These are phyloP conservation scores for Artemia franciscana DNA, from an alignment of 1,140 invertebrate species.

Conservation along the genomic window DNA sequence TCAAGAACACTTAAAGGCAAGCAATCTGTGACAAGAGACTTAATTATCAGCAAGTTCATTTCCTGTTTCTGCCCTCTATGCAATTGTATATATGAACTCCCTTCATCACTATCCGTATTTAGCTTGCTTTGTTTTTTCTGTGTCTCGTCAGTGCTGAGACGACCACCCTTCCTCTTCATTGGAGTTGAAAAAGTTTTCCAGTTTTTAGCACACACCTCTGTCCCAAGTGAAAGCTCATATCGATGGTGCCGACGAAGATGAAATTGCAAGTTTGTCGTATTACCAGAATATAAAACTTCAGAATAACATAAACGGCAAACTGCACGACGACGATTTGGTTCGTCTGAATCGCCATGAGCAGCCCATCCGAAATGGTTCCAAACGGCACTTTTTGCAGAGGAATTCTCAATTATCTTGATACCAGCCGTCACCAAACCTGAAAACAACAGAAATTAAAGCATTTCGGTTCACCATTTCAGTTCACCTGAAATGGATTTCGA, in stretches of 20 bases:
- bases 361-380: slow-evolving; percentile 10
- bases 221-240: not conserved
- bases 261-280: slow-evolving; percentile 9
- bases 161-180: slow-evolving; percentile 5
- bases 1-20: slow-evolving; percentile 4
- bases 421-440: not conserved
- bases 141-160: not conserved
- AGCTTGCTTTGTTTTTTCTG: not conserved
- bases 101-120: not conserved
- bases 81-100: not conserved
- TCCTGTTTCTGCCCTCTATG: slow-evolving; percentile 7
- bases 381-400: slow-evolving; percentile 8
- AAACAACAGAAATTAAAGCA: too few relatives aligned
- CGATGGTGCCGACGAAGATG: slow-evolving; percentile 8
- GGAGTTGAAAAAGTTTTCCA: not conserved
- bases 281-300: slow-evolving; percentile 9
- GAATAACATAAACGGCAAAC: slow-evolving; percentile 6
- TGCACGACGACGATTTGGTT: slow-evolving; percentile 5
- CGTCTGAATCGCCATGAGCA: slow-evolving; percentile 7
- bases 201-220: not conserved
- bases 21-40: slow-evolving; percentile 8
- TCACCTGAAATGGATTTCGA: too few relatives aligned
- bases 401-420: slow-evolving; percentile 7
- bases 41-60: slow-evolving; percentile 4
- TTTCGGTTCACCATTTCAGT: too few relatives aligned